These are phyloP conservation scores for Antedon mediterranea DNA, from an alignment of 53 echinoderm and acorn worm genomes.

Conservation along the genomic window DNA sequence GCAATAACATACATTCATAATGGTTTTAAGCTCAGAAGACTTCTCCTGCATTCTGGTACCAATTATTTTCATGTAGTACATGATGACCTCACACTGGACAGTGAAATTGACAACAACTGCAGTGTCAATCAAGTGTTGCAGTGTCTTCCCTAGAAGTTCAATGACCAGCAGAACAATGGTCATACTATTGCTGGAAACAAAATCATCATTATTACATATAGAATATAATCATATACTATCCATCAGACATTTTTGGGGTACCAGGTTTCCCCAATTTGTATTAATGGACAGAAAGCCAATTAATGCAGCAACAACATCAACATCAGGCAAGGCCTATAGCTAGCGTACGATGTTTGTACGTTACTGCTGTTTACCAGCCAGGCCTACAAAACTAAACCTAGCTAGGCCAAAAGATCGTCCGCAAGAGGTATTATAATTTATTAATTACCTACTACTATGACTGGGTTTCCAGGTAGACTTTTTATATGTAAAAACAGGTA, in stretches of 20 bases:
- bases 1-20: conserved; percentile 28
- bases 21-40: conserved; percentile 19
- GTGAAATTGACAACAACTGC: conserved; percentile 45
- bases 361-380: too few relatives aligned
- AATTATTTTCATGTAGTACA: conserved; percentile 27
- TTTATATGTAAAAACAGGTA: conserved; percentile 24
- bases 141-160: conserved; percentile 16
- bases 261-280: too few relatives aligned
- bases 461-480: conserved; percentile 6
- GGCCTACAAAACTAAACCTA: too few relatives aligned
- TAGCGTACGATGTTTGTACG: too few relatives aligned
- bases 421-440: too few relatives aligned
- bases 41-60: conserved; percentile 32
- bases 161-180: conserved; percentile 20
- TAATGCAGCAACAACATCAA: too few relatives aligned
- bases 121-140: conserved; percentile 30
- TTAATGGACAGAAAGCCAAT: too few relatives aligned
- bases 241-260: too few relatives aligned
- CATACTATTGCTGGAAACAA: conserved; percentile 9
- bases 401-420: too few relatives aligned
- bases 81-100: conserved; percentile 43
- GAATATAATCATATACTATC: too few relatives aligned
- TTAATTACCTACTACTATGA: conserved; percentile 2
- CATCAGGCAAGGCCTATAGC: too few relatives aligned
- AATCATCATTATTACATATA: too few relatives aligned